Percentiles rank a stretch among this genome's conserved stretches.
phyloP scores from a whole-genome alignment of 2,888 invertebrate species.

The Pollenia labialis region DNA sequence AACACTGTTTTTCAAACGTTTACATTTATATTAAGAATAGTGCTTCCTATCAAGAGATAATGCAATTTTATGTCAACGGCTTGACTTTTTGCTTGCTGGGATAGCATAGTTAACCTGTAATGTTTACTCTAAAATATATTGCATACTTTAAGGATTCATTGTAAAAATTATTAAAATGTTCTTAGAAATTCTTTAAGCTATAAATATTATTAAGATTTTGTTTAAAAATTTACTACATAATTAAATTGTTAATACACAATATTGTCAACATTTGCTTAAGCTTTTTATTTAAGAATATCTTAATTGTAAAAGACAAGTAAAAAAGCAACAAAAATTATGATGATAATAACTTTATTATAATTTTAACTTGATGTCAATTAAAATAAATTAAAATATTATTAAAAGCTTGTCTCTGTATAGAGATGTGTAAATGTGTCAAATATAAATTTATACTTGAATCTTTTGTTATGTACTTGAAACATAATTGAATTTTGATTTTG shows the following conservation, averaged over 20 bases:
- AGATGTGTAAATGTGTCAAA: neutral
- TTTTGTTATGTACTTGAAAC: neutral
- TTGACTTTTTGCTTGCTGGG: too few species aligned
- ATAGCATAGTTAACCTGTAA: neutral
- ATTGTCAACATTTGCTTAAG: neutral
- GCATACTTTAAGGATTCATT: neutral
- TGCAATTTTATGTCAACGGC: too few species aligned
- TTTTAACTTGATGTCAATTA: constrained; percentile 30
- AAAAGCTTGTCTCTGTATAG: neutral
- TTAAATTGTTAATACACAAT: neutral
- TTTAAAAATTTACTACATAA: too few species aligned
- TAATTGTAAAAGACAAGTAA: neutral
- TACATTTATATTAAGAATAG: too few species aligned
- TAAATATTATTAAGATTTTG: too few species aligned
- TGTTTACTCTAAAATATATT: neutral
- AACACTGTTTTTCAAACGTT: too few species aligned
- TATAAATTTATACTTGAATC: neutral
- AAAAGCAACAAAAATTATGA: neutral
- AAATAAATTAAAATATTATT: constrained; percentile 35
- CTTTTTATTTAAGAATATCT: neutral
- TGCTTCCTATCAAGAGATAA: too few species aligned
- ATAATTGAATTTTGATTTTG: neutral
- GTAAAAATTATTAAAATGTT: neutral
- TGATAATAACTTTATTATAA: constrained; percentile 12
- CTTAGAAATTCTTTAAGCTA: neutral